phyloP scores from a whole-genome alignment of 2,113 vertebrate genomes.

The Etia nguti region DNA sequence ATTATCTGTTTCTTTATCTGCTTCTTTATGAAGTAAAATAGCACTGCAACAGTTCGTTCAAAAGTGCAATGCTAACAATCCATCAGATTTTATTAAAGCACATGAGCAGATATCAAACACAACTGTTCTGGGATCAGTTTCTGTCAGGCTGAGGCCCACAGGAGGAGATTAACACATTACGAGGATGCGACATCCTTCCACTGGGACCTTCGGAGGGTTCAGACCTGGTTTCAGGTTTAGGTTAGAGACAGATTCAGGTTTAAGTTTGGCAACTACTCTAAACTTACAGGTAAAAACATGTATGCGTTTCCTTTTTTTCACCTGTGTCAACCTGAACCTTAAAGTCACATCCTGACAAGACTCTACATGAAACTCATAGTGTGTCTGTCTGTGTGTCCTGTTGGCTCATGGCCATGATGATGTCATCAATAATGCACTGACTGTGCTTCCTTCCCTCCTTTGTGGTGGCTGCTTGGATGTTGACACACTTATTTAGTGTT shows the following conservation, averaged over 20 bases:
- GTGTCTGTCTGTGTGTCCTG: neutral
- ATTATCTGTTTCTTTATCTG: neutral
- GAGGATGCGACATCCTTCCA: neutral
- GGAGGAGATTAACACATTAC: neutral
- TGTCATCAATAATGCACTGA: neutral
- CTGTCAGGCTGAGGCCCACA: neutral
- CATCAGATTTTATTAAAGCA: neutral
- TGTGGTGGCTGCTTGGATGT: neutral
- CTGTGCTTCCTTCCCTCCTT: neutral
- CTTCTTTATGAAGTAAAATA: fast-evolving
- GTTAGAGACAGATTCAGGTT: neutral
- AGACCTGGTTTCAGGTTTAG: neutral
- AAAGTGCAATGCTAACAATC: too few species aligned
- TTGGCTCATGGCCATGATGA: fast-evolving
- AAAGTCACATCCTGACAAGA: neutral
- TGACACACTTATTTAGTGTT: neutral
- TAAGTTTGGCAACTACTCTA: neutral
- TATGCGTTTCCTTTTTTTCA: fast-evolving
- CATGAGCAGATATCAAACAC: neutral
- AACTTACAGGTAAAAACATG: neutral
- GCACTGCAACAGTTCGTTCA: neutral
- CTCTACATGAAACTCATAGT: neutral
- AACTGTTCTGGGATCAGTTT: neutral
- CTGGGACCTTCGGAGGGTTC: neutral
- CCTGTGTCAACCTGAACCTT: neutral